Conservation (phyloP, 1,140 invertebrate species). For the Laupala kohalensis region DNA sequence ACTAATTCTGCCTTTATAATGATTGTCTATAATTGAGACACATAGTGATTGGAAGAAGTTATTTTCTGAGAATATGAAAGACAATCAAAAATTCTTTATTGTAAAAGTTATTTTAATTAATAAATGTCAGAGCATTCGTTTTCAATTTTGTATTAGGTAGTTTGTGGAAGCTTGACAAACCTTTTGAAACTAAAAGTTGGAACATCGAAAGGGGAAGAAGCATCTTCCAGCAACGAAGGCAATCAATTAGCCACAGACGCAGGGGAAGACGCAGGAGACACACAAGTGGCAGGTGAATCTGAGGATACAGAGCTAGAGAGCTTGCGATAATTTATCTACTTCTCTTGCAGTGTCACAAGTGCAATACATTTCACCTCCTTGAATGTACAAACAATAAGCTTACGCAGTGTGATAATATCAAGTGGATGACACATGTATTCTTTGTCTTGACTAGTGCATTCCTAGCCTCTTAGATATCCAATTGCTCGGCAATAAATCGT, state of each 20-base stretch:
- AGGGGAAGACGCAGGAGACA: slow-evolving; percentile 20
- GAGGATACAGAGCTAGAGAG: slow-evolving; percentile 23
- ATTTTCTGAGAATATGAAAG: no score
- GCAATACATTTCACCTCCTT: no score
- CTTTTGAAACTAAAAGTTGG: slow-evolving; percentile 41
- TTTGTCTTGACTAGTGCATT: slow-evolving; percentile 31
- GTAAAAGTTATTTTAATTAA: not conserved
- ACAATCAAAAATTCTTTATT: no score
- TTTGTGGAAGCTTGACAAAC: slow-evolving; percentile 49
- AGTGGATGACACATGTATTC: slow-evolving; percentile 22
- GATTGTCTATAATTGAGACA: no score
- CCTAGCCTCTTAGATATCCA: slow-evolving; percentile 29
- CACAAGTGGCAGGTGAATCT: slow-evolving; percentile 18
- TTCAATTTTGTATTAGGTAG: slow-evolving; percentile 34
- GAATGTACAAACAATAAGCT: not conserved
- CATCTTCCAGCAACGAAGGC: slow-evolving; percentile 25
- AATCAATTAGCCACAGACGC: slow-evolving; percentile 7
- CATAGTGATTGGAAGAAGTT: no score
- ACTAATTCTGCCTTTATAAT: no score
- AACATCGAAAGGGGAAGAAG: slow-evolving; percentile 20
- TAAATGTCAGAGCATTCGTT: slow-evolving; percentile 1
- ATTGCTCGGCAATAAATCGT: not conserved
- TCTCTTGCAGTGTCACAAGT: not conserved
- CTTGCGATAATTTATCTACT: not conserved
- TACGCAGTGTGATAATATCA: slow-evolving; percentile 12